These are phyloP conservation scores for Clarias macrocephalus DNA, from an alignment of 2,113 vertebrate species.

Conservation along the genomic window DNA sequence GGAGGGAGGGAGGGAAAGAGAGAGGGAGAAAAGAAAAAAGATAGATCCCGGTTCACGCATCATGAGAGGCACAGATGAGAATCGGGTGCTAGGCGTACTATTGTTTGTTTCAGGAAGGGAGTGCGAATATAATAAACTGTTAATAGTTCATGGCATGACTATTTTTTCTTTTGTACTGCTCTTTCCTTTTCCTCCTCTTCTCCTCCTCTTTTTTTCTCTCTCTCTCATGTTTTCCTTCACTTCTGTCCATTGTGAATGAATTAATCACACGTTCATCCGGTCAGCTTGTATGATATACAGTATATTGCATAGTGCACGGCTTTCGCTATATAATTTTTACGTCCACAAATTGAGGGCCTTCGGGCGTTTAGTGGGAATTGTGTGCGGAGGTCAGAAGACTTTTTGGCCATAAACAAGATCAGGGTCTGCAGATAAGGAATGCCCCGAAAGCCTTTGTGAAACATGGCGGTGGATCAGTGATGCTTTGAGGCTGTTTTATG, in stretches of 20 bases:
- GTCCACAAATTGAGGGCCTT: neutral
- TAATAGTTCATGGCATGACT: slow-evolving; percentile 12
- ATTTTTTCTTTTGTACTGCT: slow-evolving; percentile 9
- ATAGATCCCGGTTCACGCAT: slow-evolving; percentile 14
- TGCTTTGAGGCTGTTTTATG: neutral
- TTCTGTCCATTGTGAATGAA: neutral
- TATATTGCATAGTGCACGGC: neutral
- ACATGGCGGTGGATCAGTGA: slow-evolving; percentile 1
- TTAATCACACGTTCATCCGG: neutral
- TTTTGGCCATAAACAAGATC: neutral
- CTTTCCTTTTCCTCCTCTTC: neutral
- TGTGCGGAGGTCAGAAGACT: neutral
- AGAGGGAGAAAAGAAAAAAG: neutral
- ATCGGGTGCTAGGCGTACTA: slow-evolving; percentile 20
- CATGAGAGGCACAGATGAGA: slow-evolving; percentile 28
- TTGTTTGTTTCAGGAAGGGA: slow-evolving; percentile 29
- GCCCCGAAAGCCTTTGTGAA: neutral
- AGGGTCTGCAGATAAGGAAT: neutral
- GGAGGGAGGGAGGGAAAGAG: slow-evolving; percentile 5
- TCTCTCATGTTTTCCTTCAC: neutral
- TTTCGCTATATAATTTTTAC: neutral
- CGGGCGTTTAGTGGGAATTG: neutral
- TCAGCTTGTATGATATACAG: neutral
- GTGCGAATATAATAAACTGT: slow-evolving; percentile 39
- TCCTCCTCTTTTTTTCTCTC: neutral